phyloP scores from a whole-genome alignment of 2,888 invertebrate species.

The Carabus problematicus region DNA sequence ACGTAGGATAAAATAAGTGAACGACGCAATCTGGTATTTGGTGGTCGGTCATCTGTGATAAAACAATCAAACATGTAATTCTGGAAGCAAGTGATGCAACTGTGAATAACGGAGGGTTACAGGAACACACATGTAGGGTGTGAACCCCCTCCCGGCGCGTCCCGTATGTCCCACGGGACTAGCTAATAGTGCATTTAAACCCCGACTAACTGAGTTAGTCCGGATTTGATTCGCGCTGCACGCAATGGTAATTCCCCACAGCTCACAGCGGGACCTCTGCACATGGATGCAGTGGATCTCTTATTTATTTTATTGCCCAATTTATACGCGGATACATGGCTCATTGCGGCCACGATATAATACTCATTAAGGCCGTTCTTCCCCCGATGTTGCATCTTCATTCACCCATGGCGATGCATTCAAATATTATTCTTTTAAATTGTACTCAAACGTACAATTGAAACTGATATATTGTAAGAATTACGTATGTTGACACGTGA shows the following conservation, averaged over 20 bases:
- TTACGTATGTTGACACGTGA: too few species aligned
- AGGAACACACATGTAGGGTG: background rate
- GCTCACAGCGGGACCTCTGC: slow-evolving; percentile 34
- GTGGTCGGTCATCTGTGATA: slow-evolving; percentile 5
- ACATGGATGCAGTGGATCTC: slow-evolving; percentile 16
- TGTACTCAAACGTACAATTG: too few species aligned
- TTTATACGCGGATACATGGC: slow-evolving; percentile 38
- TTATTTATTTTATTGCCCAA: slow-evolving; percentile 41
- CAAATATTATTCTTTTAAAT: too few species aligned
- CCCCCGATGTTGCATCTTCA: too few species aligned
- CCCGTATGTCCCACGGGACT: slow-evolving; percentile 17
- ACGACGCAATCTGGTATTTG: too few species aligned
- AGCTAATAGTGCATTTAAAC: slow-evolving; percentile 35
- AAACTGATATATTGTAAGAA: too few species aligned
- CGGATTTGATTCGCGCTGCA: slow-evolving; percentile 10
- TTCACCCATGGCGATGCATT: too few species aligned
- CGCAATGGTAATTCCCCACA: slow-evolving; percentile 14
- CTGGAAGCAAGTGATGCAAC: slow-evolving; percentile 3
- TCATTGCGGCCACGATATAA: slow-evolving; percentile 28
- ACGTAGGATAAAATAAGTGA: too few species aligned
- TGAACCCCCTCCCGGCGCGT: slow-evolving; percentile 21
- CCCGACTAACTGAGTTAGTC: slow-evolving; percentile 26
- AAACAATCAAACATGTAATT: slow-evolving; percentile 29
- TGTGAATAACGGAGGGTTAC: background rate
- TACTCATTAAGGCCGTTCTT: slow-evolving; percentile 3